A percentile compares a stretch with the other conserved stretches of the same genome.
Evolutionary conservation across 2,113 vertebrate genomes (phyloP).

Genomic region (Chionodraco myersi): DNA sequence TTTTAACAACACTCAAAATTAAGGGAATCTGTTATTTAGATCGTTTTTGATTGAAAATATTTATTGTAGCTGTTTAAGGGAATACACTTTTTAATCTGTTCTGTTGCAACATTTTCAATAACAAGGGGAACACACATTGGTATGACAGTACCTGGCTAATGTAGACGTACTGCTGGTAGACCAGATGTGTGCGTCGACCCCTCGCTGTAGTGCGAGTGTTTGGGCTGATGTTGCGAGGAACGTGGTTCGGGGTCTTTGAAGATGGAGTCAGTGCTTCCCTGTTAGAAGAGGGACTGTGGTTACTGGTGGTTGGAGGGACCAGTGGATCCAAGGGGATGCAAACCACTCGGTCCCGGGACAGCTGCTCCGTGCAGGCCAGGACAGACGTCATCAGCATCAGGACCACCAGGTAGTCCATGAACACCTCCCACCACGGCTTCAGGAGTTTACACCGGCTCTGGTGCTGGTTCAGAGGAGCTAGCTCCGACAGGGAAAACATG

Average conservation of each 20-base stretch:
- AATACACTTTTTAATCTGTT: too few species aligned
- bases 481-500: conserved; percentile 87
- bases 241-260: neutral
- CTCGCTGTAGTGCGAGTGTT: conserved; percentile 9
- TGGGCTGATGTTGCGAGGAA: neutral
- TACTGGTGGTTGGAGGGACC: neutral
- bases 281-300: neutral
- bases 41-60: too few species aligned
- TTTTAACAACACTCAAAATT: too few species aligned
- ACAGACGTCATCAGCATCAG: conserved; percentile 87
- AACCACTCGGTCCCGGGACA: conserved; percentile 84
- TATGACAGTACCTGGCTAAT: conserved; percentile 78
- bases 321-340: conserved; percentile 80
- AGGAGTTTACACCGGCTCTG: conserved; percentile 81
- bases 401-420: conserved; percentile 88
- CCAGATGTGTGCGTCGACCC: conserved; percentile 80
- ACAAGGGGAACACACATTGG: neutral
- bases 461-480: conserved; percentile 77
- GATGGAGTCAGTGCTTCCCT: neutral
- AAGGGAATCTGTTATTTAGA: too few species aligned
- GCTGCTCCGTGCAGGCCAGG: conserved; percentile 84
- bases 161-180: conserved; percentile 87
- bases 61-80: too few species aligned
- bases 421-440: conserved; percentile 90
- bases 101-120: neutral